Base-by-base conservation (phyloP, 1,140 invertebrate genomes). In the Artemia franciscana region DNA sequence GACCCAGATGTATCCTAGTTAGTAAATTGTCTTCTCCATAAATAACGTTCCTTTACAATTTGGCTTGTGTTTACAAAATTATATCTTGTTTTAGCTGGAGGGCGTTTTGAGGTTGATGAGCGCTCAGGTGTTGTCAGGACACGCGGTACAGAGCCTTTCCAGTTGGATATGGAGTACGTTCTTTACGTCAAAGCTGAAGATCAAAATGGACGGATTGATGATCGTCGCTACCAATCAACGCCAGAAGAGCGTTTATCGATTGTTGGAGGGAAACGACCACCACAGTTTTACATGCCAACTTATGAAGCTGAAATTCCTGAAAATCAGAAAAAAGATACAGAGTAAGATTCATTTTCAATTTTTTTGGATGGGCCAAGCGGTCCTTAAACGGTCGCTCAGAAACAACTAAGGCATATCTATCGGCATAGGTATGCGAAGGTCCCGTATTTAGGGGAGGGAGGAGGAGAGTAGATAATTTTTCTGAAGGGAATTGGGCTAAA, bases 161-260 rank as follows among this genome's bases (percentile, higher is more conserved):
- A 92, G 72, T 73, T 93, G 67, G 91, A 94, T 72, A 92, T 92
- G 86, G 91, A 94, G 70, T 94, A 94, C 72, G 89, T 93, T 18
- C 75, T 94, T 61, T 94, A 94, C 71, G 90, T 94, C 12, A 92
- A 92, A 75, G 90, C 91, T 0, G 90, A 94, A 77, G 91, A 94
- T 78, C 89, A 89, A 73, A 92, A 90, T 71, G 90, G 90, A 23
- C 80, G 88, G 60, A 82, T 90, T 9, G 88, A 90, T 69, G 88
- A 92, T 67, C 79, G 85, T 62, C 78, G 84, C 58, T 93, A 84
- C 73, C 90, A 92, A 73, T 88, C 87, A 1, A 93, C 91, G 23
- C 83, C 84, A 4, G 91, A 94, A 71, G 88, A 92, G 70, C 77
- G 89, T 1, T 73, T 94, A 5, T 91, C 88, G 21, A 93, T 93